Evolutionary conservation across 2,113 vertebrate species (phyloP).

Genomic region (Austrofundulus limnaeus): DNA sequence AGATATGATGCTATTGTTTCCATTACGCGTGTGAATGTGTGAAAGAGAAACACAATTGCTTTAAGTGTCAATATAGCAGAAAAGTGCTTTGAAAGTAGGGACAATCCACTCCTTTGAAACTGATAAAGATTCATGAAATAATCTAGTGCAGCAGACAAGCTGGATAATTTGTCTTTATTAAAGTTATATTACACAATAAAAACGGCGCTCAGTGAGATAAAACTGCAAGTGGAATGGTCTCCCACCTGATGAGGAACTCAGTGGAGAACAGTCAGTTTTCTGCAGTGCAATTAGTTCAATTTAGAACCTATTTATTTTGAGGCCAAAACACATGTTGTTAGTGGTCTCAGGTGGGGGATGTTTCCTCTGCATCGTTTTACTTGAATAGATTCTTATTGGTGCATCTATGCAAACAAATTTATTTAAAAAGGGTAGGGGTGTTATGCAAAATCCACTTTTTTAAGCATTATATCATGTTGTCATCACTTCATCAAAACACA

Average conservation of each 20-base stretch:
- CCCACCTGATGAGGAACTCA: slow-evolving; percentile 19
- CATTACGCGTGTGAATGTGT: not conserved
- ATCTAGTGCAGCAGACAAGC: slow-evolving; percentile 2
- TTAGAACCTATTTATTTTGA: slow-evolving; percentile 26
- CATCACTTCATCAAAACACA: too few relatives aligned
- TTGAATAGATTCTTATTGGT: not conserved
- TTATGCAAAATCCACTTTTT: too few relatives aligned
- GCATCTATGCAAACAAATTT: not conserved
- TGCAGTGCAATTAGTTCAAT: slow-evolving; percentile 16
- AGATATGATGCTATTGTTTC: not conserved
- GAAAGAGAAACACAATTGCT: not conserved
- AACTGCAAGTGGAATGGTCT: slow-evolving; percentile 14
- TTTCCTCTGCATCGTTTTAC: not conserved
- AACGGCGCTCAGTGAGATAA: slow-evolving; percentile 27
- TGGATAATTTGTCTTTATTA: slow-evolving; percentile 9
- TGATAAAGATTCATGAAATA: slow-evolving; percentile 22
- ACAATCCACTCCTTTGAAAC: not conserved
- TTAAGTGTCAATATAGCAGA: not conserved
- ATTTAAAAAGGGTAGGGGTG: not conserved
- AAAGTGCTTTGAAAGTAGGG: not conserved
- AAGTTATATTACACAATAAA: slow-evolving; percentile 26
- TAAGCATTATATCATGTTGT: too few relatives aligned
- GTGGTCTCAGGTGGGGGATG: not conserved
- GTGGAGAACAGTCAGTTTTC: slow-evolving; percentile 26
- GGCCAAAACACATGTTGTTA: not conserved